Percentiles rank a stretch among this genome's conserved stretches.
phyloP scores from a whole-genome alignment of 2,797 vertebrate genomes.

The Cottoperca gobio region DNA sequence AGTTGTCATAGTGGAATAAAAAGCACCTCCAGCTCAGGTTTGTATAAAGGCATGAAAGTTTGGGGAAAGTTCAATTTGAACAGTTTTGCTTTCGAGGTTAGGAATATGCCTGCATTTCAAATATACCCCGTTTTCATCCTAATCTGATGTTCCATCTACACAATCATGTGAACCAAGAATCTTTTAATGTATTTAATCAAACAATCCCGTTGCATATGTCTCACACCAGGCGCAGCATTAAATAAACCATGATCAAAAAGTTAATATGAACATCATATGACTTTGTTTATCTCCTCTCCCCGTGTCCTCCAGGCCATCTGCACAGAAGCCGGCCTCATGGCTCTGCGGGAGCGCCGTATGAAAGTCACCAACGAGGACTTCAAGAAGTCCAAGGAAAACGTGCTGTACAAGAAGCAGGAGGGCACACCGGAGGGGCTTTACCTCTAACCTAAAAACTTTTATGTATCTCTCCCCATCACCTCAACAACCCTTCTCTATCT shows the following conservation, averaged over 20 bases:
- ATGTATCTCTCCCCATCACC: conserved; percentile 3
- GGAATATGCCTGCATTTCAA: too few relatives aligned
- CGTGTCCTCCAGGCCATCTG: conserved; percentile 91
- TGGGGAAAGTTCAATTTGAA: too few relatives aligned
- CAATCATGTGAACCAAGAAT: too few relatives aligned
- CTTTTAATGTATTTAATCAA: too few relatives aligned
- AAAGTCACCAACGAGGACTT: conserved; percentile 99
- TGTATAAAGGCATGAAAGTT: too few relatives aligned
- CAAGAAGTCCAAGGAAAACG: conserved; percentile 99
- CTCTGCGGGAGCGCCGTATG: conserved; percentile 95
- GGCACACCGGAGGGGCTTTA: conserved; percentile 98
- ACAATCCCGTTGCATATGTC: too few relatives aligned
- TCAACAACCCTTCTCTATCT: conserved; percentile 12
- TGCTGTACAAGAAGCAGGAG: conserved; percentile 99
- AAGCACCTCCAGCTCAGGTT: not conserved
- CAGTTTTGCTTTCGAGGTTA: too few relatives aligned
- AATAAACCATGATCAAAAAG: too few relatives aligned
- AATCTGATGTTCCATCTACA: too few relatives aligned
- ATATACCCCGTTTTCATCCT: too few relatives aligned
- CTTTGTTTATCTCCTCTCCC: not conserved
- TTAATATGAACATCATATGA: too few relatives aligned
- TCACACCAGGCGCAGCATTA: too few relatives aligned
- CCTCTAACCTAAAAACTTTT: conserved; percentile 82
- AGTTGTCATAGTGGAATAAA: not conserved
- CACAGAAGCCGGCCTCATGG: conserved; percentile 98